Percentiles rank a stretch among this genome's conserved stretches.
phyloP scores from a whole-genome alignment of 2,797 vertebrate species.

The Acrossocheilus fasciatus region DNA sequence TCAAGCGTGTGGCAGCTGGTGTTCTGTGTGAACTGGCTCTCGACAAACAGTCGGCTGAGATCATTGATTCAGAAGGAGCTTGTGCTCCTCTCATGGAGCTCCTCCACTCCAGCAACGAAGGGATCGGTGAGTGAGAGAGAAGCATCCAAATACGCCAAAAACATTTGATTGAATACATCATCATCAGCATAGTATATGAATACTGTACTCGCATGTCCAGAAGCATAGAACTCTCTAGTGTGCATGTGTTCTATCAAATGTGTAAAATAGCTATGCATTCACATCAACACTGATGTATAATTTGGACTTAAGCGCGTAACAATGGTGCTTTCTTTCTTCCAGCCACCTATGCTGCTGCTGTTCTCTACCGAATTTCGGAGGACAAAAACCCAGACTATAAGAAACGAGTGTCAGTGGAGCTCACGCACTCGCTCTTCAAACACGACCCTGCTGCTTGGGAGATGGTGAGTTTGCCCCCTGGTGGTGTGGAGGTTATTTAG shows the following conservation, averaged over 20 bases:
- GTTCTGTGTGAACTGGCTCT: constrained; percentile 95
- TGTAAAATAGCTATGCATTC: neutral
- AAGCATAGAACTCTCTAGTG: neutral
- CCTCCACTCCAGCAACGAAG: constrained; percentile 95
- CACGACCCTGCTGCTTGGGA: constrained; percentile 93
- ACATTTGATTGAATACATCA: neutral
- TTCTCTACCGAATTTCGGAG: constrained; percentile 97
- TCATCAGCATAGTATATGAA: neutral
- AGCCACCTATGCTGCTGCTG: constrained; percentile 96
- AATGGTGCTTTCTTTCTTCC: constrained; percentile 29
- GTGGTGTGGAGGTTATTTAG: neutral
- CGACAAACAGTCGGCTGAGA: constrained; percentile 88
- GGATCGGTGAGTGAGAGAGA: constrained; percentile 84
- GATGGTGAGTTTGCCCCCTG: constrained; percentile 79
- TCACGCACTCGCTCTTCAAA: constrained; percentile 96
- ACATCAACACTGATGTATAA: neutral
- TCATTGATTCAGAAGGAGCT: constrained; percentile 92
- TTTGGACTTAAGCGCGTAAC: neutral
- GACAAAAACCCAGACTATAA: constrained; percentile 95
- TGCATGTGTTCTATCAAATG: neutral
- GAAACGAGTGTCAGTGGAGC: constrained; percentile 94
- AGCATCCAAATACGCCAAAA: neutral
- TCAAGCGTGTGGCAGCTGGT: constrained; percentile 92
- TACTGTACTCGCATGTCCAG: neutral
- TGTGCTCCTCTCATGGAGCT: constrained; percentile 94